These are phyloP conservation scores for Tolypeutes matacus DNA, from an alignment of 2,797 vertebrate species.

Conservation along the genomic window DNA sequence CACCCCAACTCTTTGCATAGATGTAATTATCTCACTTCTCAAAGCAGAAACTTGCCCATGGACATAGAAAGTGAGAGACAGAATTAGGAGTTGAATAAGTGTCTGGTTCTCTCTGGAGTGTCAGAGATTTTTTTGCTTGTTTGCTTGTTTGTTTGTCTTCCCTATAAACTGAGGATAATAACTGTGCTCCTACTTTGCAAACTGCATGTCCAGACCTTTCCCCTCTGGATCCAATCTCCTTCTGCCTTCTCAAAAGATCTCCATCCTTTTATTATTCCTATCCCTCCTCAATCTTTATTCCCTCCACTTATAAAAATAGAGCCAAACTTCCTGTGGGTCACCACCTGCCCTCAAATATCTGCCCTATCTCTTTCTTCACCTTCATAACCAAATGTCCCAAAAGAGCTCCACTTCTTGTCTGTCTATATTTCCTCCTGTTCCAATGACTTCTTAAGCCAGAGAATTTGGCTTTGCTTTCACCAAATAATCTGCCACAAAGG, in stretches of 20 bases:
- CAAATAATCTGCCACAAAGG: not conserved
- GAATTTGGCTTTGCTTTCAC: not conserved
- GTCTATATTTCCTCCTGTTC: not conserved
- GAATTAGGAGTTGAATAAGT: not conserved
- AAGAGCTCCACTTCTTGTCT: not conserved
- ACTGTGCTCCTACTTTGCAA: not conserved
- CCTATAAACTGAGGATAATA: not conserved
- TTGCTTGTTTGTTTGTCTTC: no score
- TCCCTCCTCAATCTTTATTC: no score
- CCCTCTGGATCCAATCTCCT: not conserved
- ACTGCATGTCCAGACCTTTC: not conserved
- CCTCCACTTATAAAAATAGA: no score
- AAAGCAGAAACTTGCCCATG: not conserved
- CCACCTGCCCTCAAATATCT: not conserved
- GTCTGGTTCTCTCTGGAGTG: not conserved
- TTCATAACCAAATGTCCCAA: not conserved
- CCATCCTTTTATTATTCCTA: not conserved
- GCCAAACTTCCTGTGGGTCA: rapidly evolving
- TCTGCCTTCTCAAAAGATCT: not conserved
- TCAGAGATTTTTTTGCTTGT: no score
- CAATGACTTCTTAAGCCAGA: not conserved
- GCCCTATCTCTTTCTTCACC: not conserved
- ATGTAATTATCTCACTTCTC: not conserved
- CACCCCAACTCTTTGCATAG: not conserved
- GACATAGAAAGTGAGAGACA: not conserved